phyloP scores from a whole-genome alignment of 2,113 vertebrate species.

The Engystomops pustulosus region DNA sequence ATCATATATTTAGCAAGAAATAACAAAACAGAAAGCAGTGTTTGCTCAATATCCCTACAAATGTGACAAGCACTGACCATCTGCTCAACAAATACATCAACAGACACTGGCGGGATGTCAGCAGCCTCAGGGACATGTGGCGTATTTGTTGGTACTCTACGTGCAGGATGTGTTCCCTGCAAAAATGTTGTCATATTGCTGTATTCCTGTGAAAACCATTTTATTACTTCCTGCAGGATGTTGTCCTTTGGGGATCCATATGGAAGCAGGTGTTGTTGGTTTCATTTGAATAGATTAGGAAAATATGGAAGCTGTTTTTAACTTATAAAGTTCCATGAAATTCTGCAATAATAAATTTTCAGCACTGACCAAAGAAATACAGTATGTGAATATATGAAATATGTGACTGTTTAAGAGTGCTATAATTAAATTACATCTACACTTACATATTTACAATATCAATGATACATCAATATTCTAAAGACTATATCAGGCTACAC shows the following conservation, averaged over 20 bases:
- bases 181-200: slow-evolving; percentile 43
- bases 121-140: slow-evolving; percentile 46
- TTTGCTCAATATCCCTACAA: slow-evolving; percentile 44
- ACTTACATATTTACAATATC: background rate
- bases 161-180: slow-evolving; percentile 4
- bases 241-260: slow-evolving; percentile 4
- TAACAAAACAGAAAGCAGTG: slow-evolving; percentile 16
- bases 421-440: no score
- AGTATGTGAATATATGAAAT: no score
- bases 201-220: slow-evolving; percentile 40
- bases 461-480: background rate
- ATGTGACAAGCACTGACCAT: slow-evolving; percentile 56
- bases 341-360: no score
- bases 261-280: slow-evolving; percentile 23
- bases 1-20: slow-evolving; percentile 13
- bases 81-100: slow-evolving; percentile 54
- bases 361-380: no score
- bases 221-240: slow-evolving; percentile 34
- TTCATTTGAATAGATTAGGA: background rate
- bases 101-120: slow-evolving; percentile 50
- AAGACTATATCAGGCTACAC: background rate
- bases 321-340: background rate
- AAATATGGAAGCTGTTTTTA: background rate
- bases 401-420: no score
- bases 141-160: slow-evolving; percentile 33